These are phyloP conservation scores for Darevskia mixta DNA, from an alignment of 2,797 vertebrate genomes.

Conservation along the genomic window DNA sequence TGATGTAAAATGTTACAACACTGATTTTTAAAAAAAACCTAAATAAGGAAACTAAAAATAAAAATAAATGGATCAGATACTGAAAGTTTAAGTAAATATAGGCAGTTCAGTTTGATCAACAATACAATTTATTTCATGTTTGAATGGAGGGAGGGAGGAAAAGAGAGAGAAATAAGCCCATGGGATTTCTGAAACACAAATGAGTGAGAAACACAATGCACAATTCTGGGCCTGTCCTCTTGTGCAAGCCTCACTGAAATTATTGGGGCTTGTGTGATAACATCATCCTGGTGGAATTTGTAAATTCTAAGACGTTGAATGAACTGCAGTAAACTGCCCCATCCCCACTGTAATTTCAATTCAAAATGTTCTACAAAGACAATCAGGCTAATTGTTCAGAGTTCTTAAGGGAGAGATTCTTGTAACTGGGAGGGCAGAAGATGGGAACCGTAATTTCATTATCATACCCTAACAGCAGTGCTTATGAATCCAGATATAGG, in stretches of 20 bases:
- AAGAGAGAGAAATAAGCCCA: constrained; percentile 6
- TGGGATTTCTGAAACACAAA: constrained; percentile 18
- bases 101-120: not conserved
- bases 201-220: not conserved
- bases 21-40: not conserved
- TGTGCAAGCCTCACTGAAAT: not conserved
- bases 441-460: not conserved
- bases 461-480: not conserved
- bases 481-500: not conserved
- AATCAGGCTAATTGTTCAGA: constrained; percentile 30
- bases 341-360: not conserved
- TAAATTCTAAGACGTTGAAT: not conserved
- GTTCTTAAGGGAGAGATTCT: not conserved
- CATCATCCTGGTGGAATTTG: not conserved
- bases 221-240: not conserved
- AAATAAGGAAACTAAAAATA: not conserved
- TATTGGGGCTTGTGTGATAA: not conserved
- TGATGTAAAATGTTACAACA: not conserved
- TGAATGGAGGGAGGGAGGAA: not conserved
- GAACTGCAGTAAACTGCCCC: not conserved
- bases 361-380: not conserved
- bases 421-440: not conserved
- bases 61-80: not conserved
- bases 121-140: constrained; percentile 12
- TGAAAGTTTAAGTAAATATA: constrained; percentile 14